phyloP scores from a whole-genome alignment of 2,888 invertebrate genomes.

The Meta bourneti region DNA sequence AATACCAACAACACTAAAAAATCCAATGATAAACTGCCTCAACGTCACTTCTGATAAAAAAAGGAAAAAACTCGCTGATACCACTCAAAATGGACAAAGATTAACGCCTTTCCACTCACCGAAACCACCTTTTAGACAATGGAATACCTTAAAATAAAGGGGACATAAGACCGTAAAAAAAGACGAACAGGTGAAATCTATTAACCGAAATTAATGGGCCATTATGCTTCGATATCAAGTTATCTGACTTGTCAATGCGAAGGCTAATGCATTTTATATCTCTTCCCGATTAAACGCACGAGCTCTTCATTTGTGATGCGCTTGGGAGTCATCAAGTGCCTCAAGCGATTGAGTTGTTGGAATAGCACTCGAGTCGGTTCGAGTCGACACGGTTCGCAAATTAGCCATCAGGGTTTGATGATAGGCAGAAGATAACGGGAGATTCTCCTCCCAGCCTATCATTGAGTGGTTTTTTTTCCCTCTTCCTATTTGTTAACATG shows the following conservation, averaged over 20 bases:
- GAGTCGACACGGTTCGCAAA: slow-evolving; percentile 46
- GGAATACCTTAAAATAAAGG: background rate
- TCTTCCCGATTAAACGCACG: background rate
- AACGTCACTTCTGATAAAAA: background rate
- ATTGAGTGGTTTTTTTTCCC: background rate
- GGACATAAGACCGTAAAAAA: background rate
- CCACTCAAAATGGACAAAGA: too few species aligned
- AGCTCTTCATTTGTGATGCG: background rate
- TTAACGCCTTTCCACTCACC: too few species aligned
- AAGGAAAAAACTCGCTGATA: background rate
- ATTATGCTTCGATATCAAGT: background rate
- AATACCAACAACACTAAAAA: background rate
- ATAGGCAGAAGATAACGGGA: background rate
- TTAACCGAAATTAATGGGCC: background rate
- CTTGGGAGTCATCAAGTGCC: slow-evolving; percentile 17
- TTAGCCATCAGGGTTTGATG: slow-evolving; percentile 36
- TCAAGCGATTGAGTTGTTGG: slow-evolving; percentile 36
- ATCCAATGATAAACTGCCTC: background rate
- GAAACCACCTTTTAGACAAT: background rate
- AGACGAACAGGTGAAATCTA: background rate
- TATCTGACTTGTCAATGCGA: background rate
- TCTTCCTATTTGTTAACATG: background rate
- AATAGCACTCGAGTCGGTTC: slow-evolving; percentile 29
- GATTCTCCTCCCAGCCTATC: background rate
- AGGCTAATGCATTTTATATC: slow-evolving; percentile 18